Evolutionary conservation across 1,140 invertebrate genomes (phyloP).

Genomic region (Eriocheir sinensis): DNA sequence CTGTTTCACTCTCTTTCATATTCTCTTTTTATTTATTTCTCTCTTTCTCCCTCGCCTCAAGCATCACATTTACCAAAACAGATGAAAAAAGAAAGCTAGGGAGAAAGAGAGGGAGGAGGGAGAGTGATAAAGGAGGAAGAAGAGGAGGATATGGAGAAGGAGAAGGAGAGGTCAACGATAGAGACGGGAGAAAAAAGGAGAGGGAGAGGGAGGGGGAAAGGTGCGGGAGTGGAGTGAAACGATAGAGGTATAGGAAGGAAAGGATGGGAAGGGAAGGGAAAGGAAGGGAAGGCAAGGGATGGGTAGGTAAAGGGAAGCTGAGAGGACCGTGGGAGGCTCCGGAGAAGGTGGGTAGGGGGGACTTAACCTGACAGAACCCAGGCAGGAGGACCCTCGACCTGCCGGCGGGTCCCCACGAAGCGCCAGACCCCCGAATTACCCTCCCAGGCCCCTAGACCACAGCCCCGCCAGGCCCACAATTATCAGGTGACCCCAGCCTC

Average conservation of each 20-base stretch:
- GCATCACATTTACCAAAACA: not conserved
- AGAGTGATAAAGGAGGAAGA: not conserved
- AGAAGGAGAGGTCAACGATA: not conserved
- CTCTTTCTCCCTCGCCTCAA: slow-evolving; percentile 5
- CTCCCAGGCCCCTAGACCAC: slow-evolving; percentile 8
- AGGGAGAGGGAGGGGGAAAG: not conserved
- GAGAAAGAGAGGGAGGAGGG: not conserved
- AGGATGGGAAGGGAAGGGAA: not conserved
- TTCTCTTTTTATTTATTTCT: not conserved
- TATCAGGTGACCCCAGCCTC: not conserved
- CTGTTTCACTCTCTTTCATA: not conserved
- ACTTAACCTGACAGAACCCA: not conserved
- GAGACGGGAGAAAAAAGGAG: not conserved
- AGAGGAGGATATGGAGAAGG: not conserved
- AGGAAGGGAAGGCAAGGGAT: not conserved
- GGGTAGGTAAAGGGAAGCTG: too few species aligned
- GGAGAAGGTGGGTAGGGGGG: not conserved
- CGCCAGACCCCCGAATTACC: slow-evolving; percentile 2
- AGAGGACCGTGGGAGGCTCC: too few species aligned
- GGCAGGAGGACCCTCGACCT: not conserved
- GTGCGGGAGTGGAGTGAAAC: not conserved
- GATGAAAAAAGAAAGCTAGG: not conserved
- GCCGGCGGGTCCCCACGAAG: not conserved
- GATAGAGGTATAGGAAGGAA: not conserved
- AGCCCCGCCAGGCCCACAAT: not conserved